These are phyloP conservation scores for Pyxicephalus adspersus DNA, from an alignment of 2,113 vertebrate genomes.

Conservation along the genomic window DNA sequence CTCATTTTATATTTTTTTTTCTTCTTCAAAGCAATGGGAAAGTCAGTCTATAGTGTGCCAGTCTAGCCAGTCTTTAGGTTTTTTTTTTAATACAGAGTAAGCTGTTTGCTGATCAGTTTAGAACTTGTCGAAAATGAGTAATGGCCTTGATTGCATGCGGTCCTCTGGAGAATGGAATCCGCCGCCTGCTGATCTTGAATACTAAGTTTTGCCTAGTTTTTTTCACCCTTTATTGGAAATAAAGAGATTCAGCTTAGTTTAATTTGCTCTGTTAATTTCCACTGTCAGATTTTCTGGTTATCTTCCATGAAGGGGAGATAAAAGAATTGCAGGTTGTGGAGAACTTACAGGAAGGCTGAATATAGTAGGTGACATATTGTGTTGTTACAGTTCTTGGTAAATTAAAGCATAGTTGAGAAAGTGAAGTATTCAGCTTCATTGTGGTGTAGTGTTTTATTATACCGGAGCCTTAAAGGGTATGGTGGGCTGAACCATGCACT, in stretches of 20 bases:
- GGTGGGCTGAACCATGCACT: no score
- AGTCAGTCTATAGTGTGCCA: not conserved
- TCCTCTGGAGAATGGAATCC: slow-evolving; percentile 26
- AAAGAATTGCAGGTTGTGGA: not conserved
- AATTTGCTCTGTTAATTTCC: not conserved
- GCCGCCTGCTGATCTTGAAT: slow-evolving; percentile 14
- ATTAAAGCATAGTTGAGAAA: not conserved
- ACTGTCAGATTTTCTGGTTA: not conserved
- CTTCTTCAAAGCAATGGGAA: slow-evolving; percentile 9
- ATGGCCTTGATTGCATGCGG: slow-evolving; percentile 42
- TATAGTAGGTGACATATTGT: not conserved
- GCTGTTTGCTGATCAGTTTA: slow-evolving; percentile 56
- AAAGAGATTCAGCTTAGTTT: slow-evolving; percentile 17
- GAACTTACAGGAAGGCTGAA: no score
- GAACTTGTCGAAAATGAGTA: slow-evolving; percentile 60
- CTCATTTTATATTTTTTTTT: not conserved
- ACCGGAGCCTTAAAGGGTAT: no score
- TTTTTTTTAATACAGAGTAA: slow-evolving; percentile 34
- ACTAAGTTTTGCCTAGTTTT: slow-evolving; percentile 11
- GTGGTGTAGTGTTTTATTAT: no score
- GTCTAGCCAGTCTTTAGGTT: slow-evolving; percentile 7
- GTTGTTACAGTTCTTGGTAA: not conserved
- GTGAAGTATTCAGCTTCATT: no score
- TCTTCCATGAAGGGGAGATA: not conserved
- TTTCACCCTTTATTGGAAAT: slow-evolving; percentile 27